These are phyloP conservation scores for Leucopsar rothschildi DNA, from an alignment of 2,113 vertebrate genomes.

Conservation along the genomic window DNA sequence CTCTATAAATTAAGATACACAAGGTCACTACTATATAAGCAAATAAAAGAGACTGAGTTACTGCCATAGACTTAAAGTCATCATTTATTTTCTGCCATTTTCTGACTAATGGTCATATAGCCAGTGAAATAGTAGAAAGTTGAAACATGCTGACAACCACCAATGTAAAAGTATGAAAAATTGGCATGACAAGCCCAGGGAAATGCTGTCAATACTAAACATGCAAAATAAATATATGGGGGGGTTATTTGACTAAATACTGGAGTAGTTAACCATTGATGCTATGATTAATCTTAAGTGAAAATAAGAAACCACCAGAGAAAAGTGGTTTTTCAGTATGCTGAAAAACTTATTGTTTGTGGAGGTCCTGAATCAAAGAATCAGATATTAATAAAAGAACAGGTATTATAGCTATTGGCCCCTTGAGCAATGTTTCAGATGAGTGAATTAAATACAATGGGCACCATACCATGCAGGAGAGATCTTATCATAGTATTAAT, in stretches of 20 bases:
- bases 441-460: background rate
- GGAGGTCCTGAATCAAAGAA: background rate
- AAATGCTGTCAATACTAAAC: background rate
- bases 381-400: background rate
- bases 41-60: background rate
- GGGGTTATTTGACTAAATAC: background rate
- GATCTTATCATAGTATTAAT: background rate
- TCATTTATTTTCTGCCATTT: background rate
- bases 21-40: background rate
- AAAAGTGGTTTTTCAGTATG: background rate
- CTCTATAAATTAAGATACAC: background rate
- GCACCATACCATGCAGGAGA: background rate
- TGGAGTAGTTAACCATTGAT: background rate
- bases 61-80: background rate
- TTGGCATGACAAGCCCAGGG: background rate
- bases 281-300: background rate
- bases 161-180: background rate
- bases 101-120: background rate
- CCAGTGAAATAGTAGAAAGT: background rate
- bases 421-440: background rate
- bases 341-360: background rate
- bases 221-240: background rate
- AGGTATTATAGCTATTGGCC: background rate
- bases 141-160: background rate
- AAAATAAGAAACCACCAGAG: background rate